A percentile compares a stretch with the other conserved stretches of the same genome.
phyloP scores from a whole-genome alignment of 2,113 vertebrate species.

The Plotosus lineatus region DNA sequence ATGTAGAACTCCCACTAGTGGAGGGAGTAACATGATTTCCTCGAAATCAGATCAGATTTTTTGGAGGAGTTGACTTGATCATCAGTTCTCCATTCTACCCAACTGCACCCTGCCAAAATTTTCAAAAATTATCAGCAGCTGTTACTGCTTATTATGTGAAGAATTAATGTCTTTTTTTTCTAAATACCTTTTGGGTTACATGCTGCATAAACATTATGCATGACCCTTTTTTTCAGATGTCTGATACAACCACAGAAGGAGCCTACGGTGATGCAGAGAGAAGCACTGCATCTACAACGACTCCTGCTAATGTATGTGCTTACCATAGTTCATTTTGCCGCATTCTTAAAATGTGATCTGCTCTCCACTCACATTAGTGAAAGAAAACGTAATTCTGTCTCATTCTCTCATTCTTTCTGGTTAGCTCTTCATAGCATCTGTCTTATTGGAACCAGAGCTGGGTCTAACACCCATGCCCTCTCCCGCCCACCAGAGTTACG shows the following conservation, averaged over 20 bases:
- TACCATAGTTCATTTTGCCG: neutral
- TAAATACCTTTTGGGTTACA: neutral
- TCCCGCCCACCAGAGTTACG: constrained; percentile 89
- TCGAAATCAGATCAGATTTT: no score
- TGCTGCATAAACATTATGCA: neutral
- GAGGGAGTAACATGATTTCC: no score
- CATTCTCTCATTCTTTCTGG: constrained; percentile 41
- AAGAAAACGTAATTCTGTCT: constrained; percentile 19
- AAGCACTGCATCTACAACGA: constrained; percentile 83
- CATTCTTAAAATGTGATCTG: neutral
- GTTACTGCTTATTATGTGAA: neutral
- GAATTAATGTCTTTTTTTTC: neutral
- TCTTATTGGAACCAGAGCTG: constrained; percentile 90
- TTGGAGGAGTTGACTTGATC: no score
- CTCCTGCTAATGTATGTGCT: constrained; percentile 82
- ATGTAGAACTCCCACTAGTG: no score
- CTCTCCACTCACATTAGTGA: constrained; percentile 13
- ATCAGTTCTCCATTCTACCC: no score
- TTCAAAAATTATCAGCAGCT: no score
- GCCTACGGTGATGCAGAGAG: constrained; percentile 81
- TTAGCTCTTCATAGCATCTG: constrained; percentile 91
- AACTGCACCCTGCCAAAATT: no score
- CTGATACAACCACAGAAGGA: constrained; percentile 80
- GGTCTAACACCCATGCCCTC: constrained; percentile 89
- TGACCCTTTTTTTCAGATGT: constrained; percentile 74